Evolutionary conservation across 2,113 vertebrate species (phyloP).

Genomic region (Lepus americanus): DNA sequence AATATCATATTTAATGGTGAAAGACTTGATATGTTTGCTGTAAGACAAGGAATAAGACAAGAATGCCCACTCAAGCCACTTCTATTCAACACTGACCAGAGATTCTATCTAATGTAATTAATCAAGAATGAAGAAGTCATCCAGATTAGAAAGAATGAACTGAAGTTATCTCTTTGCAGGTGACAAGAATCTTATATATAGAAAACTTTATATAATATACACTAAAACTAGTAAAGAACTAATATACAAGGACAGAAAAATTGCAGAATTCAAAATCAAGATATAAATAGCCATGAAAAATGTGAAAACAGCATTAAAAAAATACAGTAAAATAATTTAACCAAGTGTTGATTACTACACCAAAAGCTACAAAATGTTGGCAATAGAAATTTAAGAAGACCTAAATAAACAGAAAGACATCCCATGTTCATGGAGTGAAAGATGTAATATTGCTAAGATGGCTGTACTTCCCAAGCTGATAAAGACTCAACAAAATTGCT

Average conservation of each 20-base stretch:
- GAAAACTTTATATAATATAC: not conserved
- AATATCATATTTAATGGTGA: not conserved
- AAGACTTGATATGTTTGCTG: not conserved
- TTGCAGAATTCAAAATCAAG: not conserved
- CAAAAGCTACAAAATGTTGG: not conserved
- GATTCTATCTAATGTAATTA: not conserved
- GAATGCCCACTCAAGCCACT: not conserved
- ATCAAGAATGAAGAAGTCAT: not conserved
- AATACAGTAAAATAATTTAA: not conserved
- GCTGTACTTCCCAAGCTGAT: not conserved
- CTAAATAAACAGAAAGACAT: not conserved
- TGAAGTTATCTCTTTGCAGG: not conserved
- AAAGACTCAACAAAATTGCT: not conserved
- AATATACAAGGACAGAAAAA: not conserved
- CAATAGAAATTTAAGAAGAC: not conserved
- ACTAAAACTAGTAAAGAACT: not conserved
- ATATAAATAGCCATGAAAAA: not conserved
- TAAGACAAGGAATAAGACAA: not conserved
- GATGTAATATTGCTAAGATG: not conserved
- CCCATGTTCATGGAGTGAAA: not conserved
- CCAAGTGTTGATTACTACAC: not conserved
- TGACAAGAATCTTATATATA: not conserved
- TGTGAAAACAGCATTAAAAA: not conserved
- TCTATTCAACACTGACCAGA: not conserved
- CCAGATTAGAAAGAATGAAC: not conserved